phyloP scores from a whole-genome alignment of 2,797 vertebrate genomes.

The Loris lydekkerianus region DNA sequence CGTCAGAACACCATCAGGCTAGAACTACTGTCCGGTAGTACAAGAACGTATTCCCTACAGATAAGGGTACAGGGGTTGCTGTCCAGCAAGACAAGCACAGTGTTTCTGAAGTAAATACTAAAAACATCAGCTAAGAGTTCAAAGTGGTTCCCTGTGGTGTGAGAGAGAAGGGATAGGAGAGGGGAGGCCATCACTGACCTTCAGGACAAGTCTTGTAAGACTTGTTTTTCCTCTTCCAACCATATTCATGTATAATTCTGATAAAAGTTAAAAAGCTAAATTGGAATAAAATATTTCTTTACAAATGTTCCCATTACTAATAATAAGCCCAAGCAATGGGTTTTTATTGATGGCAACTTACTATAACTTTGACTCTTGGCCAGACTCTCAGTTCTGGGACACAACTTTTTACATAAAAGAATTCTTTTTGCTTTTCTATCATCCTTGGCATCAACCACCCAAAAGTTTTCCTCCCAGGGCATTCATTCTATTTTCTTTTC shows the following conservation, averaged over 20 bases:
- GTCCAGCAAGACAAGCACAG: not conserved
- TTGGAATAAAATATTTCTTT: not conserved
- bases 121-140: not conserved
- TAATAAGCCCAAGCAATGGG: not conserved
- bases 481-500: not conserved
- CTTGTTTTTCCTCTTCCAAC: not conserved
- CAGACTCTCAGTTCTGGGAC: not conserved
- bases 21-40: no score
- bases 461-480: not conserved
- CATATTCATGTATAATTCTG: not conserved
- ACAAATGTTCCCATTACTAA: not conserved
- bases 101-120: not conserved
- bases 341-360: constrained; percentile 1
- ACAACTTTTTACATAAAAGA: constrained; percentile 1
- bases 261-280: constrained; percentile 7
- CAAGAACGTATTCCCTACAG: not conserved
- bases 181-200: not conserved
- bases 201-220: not conserved
- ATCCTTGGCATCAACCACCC: not conserved
- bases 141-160: not conserved
- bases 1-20: no score
- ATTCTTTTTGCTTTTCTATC: constrained; percentile 30
- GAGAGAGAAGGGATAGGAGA: not conserved
- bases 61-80: no score
- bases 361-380: not conserved